phyloP scores from a whole-genome alignment of 2,888 invertebrate genomes.

The Nymphalis urticae region DNA sequence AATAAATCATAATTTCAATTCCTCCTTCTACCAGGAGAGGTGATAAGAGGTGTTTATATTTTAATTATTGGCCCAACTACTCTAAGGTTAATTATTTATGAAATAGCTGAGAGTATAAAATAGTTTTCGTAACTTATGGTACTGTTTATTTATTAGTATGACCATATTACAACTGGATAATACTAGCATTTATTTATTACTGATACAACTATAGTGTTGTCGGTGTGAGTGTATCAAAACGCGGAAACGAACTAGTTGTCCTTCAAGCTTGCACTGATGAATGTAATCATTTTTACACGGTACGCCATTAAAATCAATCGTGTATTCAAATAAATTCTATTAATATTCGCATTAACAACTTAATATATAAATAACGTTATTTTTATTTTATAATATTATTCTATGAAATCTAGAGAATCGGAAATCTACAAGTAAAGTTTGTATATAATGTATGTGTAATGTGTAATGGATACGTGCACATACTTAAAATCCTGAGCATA shows the following conservation, averaged over 20 bases:
- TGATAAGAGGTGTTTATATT: too few species aligned
- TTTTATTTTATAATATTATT: too few species aligned
- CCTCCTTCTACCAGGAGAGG: too few species aligned
- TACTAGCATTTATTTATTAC: not conserved
- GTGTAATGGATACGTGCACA: not conserved
- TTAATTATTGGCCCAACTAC: too few species aligned
- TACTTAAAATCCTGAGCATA: not conserved
- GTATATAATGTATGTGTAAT: too few species aligned
- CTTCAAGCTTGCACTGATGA: slow-evolving; percentile 40
- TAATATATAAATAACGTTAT: too few species aligned
- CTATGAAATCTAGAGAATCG: too few species aligned
- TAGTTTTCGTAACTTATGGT: too few species aligned
- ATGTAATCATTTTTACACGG: slow-evolving; percentile 2
- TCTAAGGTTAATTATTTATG: too few species aligned
- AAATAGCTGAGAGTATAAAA: too few species aligned
- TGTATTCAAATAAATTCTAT: not conserved
- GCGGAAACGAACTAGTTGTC: slow-evolving; percentile 54
- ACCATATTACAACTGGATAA: not conserved
- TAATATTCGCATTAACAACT: not conserved
- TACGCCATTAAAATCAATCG: not conserved
- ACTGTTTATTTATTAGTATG: not conserved
- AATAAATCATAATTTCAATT: too few species aligned
- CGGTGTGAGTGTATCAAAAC: slow-evolving; percentile 31
- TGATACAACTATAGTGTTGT: slow-evolving; percentile 3
- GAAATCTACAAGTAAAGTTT: too few species aligned